Evolutionary conservation across 1,140 invertebrate genomes (phyloP), one percentile per base, ranked within the genome.

Genomic region (Metopolophium dirhodum): DNA sequence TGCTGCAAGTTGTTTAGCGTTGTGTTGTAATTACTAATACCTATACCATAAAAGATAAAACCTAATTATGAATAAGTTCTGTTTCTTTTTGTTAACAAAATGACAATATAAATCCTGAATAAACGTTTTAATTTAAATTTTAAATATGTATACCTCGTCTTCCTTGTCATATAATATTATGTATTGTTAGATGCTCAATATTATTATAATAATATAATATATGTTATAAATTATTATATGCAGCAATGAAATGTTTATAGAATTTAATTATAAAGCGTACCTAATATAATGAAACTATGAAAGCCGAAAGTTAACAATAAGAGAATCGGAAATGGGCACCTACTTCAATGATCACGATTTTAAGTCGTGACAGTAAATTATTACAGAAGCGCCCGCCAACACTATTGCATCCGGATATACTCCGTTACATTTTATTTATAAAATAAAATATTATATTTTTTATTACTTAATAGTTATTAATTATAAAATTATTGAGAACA

Each of bases 321-420:
- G 2, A 88, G 49, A 89, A 89, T 89, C 87, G 87, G 87, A 89
- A 89, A 54, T 89, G 20, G 22, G 7, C 9, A 51, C 0, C 14
- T 54, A 54, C 18, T 89, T 54, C 41, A 54, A 88, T 35, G 49
- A 89, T 89, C 87, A 89, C 87, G 87, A 89, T 89, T 89, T 89
- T 35, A 26, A 47, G 85, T 86, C 87, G 87, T 54, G 87, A 89
- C 49, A 54, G 47, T 89, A 89, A 89, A 89, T 89, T 89, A 89
- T 87, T 87, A 87, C 85, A 87, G 41, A 47, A 87, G 85, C 85
- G 7, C 49, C 85, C 26, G 45, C 85, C 11, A 30, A 87, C 85
- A 49, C 7, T 49, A 45, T 85, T 85, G 35, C 83, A 85, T 85
- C 45, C n/a, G 49, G 9, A 87, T 87, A 87, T 41, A 87, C 2